These are phyloP conservation scores for Actinernus sp. DNA, from an alignment of 92 coral and sea anemone genomes.

Conservation along the genomic window DNA sequence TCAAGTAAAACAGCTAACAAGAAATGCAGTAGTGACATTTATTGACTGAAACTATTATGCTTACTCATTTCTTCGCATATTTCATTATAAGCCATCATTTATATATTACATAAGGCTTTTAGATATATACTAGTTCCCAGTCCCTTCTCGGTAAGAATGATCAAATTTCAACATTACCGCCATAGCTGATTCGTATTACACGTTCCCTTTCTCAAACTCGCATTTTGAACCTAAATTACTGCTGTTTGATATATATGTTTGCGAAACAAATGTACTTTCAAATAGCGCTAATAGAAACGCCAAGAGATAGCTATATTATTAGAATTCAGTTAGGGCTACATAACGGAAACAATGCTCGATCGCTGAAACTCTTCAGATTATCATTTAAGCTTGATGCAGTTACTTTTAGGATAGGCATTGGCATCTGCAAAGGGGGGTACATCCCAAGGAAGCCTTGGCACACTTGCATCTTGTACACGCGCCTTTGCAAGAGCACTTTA, in stretches of 20 bases:
- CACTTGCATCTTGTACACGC: constrained; percentile 59
- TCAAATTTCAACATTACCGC: constrained; percentile 23
- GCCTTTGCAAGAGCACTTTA: constrained; percentile 54
- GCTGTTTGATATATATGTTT: neutral
- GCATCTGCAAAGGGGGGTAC: constrained; percentile 57
- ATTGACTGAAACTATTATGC: constrained; percentile 7
- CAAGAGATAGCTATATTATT: constrained; percentile 3
- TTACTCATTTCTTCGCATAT: constrained; percentile 10
- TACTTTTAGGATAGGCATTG: constrained; percentile 12
- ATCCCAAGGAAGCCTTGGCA: constrained; percentile 34
- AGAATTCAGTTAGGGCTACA: constrained; percentile 5
- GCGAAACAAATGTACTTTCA: constrained; percentile 3
- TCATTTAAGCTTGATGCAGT: constrained; percentile 37
- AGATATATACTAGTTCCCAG: constrained; percentile 39
- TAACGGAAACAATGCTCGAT: constrained; percentile 31
- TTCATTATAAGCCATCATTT: too few relatives aligned
- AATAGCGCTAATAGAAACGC: constrained; percentile 8
- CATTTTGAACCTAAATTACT: neutral
- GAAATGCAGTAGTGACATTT: constrained; percentile 13
- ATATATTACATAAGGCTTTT: too few relatives aligned
- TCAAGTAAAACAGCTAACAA: constrained; percentile 13
- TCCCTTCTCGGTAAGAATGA: constrained; percentile 31
- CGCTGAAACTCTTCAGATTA: constrained; percentile 38
- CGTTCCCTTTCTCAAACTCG: too few relatives aligned
- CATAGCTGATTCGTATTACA: too few relatives aligned